Evolutionary conservation across 92 coral and sea anemone genomes (phyloP).

Genomic region (Pocillopora grandis): DNA sequence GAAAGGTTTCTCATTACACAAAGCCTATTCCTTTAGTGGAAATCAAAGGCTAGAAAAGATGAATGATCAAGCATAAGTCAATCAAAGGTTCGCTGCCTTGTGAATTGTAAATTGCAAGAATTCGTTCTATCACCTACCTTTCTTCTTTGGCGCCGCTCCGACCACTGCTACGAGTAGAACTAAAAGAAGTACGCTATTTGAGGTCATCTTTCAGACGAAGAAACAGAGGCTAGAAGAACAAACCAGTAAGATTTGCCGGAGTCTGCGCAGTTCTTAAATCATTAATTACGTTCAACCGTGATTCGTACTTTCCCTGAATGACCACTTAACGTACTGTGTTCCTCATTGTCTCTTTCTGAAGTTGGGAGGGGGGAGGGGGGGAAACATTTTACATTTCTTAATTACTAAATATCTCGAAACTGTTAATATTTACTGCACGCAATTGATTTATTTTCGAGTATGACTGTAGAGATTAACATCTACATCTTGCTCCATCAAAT

Average conservation of each 20-base stretch:
- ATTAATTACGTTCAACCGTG: background rate
- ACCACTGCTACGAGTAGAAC: background rate
- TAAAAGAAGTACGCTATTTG: background rate
- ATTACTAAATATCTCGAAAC: too few species aligned
- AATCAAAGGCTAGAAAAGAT: background rate
- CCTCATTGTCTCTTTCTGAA: too few species aligned
- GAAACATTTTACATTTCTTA: too few species aligned
- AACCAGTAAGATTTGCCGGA: background rate
- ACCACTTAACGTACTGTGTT: too few species aligned
- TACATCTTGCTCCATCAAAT: too few species aligned
- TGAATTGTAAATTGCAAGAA: background rate
- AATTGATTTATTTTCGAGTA: too few species aligned
- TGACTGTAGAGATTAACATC: too few species aligned
- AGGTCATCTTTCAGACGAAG: slow-evolving; percentile 16
- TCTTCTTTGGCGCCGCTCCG: slow-evolving; percentile 15
- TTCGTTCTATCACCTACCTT: slow-evolving; percentile 14
- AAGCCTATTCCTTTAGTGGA: background rate
- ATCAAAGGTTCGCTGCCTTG: slow-evolving; percentile 5
- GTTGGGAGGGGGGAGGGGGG: too few species aligned
- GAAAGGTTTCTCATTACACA: background rate
- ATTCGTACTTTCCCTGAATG: background rate
- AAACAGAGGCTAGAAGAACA: background rate
- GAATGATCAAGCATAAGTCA: too few species aligned
- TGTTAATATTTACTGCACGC: too few species aligned
- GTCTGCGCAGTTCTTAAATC: slow-evolving; percentile 18